Evolutionary conservation across 92 coral and sea anemone genomes (phyloP).

Genomic region (Muricea muricata): DNA sequence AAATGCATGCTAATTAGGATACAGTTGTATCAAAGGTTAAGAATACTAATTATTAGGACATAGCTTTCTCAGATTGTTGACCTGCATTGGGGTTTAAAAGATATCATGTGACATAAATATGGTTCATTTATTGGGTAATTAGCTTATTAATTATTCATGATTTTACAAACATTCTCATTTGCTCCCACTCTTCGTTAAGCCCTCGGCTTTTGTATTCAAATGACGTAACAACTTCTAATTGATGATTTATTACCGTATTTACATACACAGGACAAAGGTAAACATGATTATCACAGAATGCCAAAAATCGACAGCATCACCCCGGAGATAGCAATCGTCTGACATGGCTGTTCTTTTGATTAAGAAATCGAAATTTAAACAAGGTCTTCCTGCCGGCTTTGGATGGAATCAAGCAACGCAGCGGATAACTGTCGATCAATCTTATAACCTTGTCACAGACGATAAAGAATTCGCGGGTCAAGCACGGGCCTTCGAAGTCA

Average conservation of each 20-base stretch:
- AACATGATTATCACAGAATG: not conserved
- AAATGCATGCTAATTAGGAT: no score
- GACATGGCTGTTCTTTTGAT: constrained; percentile 40
- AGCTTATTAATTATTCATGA: no score
- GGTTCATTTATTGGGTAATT: no score
- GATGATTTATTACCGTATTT: not conserved
- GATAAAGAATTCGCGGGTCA: constrained; percentile 33
- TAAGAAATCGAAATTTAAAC: constrained; percentile 29
- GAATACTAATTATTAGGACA: no score
- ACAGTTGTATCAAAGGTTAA: no score
- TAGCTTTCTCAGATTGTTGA: no score
- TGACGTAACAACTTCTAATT: not conserved
- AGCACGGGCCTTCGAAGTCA: constrained; percentile 11
- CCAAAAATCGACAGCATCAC: not conserved
- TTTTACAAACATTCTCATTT: no score
- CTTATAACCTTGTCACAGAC: constrained; percentile 10
- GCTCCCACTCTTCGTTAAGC: no score
- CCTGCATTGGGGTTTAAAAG: no score
- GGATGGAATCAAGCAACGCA: constrained; percentile 27
- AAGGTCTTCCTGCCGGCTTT: constrained; percentile 32
- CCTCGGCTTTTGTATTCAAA: not conserved
- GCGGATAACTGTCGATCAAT: not conserved
- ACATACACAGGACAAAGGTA: not conserved
- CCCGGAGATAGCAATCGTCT: not conserved
- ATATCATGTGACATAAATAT: no score